These are phyloP conservation scores for Drosophila greeni DNA, from an alignment of 2,888 invertebrate genomes.

Conservation along the genomic window DNA sequence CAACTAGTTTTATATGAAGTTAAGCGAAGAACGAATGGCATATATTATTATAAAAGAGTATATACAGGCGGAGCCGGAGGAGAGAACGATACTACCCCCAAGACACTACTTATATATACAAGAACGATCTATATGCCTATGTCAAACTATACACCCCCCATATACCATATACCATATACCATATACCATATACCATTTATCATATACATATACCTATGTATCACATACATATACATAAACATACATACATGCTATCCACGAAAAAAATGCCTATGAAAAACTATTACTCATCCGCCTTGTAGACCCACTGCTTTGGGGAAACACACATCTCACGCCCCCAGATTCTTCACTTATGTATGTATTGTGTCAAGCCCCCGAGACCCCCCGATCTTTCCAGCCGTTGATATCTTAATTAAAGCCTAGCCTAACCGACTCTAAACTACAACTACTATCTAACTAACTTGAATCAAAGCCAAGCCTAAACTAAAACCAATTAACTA, in stretches of 20 bases:
- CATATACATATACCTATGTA: slow-evolving; percentile 27
- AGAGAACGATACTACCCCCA: slow-evolving; percentile 34
- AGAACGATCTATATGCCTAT: slow-evolving; percentile 19
- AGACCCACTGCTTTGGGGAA: not conserved
- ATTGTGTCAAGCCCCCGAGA: not conserved
- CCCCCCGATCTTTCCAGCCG: slow-evolving; percentile 19
- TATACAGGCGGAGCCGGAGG: slow-evolving; percentile 25
- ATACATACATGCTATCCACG: slow-evolving; percentile 13
- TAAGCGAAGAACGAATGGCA: slow-evolving; percentile 28
- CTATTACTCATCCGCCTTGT: slow-evolving; percentile 16
- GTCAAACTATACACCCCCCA: slow-evolving; percentile 20
- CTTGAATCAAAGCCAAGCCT: slow-evolving; percentile 12
- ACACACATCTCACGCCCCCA: slow-evolving; percentile 5
- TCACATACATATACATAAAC: slow-evolving; percentile 5
- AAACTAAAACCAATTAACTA: slow-evolving; percentile 46
- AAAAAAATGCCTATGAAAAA: slow-evolving; percentile 4
- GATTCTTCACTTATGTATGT: slow-evolving; percentile 24
- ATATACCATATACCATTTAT: slow-evolving; percentile 22
- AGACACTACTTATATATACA: slow-evolving; percentile 21
- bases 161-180: slow-evolving; percentile 20
- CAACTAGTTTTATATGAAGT: slow-evolving; percentile 47
- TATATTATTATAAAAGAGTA: slow-evolving; percentile 40
- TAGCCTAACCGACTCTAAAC: slow-evolving; percentile 43
- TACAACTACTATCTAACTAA: slow-evolving; percentile 34
- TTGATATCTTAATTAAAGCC: slow-evolving; percentile 38